These are phyloP conservation scores for Amphiprion percula DNA, from an alignment of 2,113 vertebrate genomes.

Conservation along the genomic window DNA sequence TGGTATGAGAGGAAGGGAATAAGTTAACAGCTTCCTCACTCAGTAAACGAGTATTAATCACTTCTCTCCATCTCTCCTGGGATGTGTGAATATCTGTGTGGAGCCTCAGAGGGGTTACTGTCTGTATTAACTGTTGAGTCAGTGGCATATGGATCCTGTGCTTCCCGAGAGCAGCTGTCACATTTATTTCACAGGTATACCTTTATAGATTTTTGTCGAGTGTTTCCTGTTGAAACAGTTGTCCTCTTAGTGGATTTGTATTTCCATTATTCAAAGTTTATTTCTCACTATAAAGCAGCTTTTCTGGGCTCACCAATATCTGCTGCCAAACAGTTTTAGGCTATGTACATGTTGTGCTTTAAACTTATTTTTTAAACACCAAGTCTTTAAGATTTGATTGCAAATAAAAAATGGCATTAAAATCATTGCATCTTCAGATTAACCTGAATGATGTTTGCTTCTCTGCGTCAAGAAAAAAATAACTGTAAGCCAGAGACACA, in stretches of 20 bases:
- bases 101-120: neutral
- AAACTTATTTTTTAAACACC: too few relatives aligned
- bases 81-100: constrained; percentile 15
- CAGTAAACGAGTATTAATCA: constrained; percentile 65
- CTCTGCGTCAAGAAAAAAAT: neutral
- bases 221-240: neutral
- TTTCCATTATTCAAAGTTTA: neutral
- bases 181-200: constrained; percentile 11
- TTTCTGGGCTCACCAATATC: too few relatives aligned
- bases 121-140: constrained; percentile 69
- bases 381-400: too few relatives aligned
- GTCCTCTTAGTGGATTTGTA: too few relatives aligned
- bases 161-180: constrained; percentile 13
- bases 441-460: too few relatives aligned
- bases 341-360: too few relatives aligned
- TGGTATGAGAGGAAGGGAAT: constrained; percentile 35
- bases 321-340: too few relatives aligned
- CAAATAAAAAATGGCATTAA: too few relatives aligned
- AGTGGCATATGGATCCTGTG: constrained; percentile 35
- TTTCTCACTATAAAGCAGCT: neutral
- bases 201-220: neutral
- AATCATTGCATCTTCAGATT: too few relatives aligned
- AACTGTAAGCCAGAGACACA: neutral
- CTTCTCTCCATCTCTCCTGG: constrained; percentile 28
- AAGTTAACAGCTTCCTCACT: constrained; percentile 34